Evolutionary conservation across 2,113 vertebrate species (phyloP).

Genomic region (Leptocoma aspasia): DNA sequence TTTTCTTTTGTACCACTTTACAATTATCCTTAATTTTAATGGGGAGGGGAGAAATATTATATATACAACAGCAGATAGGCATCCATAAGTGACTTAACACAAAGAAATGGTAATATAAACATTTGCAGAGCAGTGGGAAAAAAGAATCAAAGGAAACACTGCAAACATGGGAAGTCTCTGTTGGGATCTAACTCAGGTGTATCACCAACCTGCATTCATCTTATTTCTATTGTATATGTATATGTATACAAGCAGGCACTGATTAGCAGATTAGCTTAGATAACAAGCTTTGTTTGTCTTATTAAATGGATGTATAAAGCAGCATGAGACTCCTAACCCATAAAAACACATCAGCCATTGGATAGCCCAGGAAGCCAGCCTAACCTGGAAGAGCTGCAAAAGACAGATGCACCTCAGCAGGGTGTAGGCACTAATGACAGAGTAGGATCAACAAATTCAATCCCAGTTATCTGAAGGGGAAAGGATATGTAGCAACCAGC

Average conservation of each 20-base stretch:
- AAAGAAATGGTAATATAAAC: neutral
- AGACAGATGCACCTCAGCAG: neutral
- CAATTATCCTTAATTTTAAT: neutral
- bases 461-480: neutral
- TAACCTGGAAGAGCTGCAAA: neutral
- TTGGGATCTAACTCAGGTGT: neutral
- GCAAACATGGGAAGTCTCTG: fast-evolving
- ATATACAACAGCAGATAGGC: neutral
- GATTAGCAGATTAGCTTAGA: neutral
- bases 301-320: neutral
- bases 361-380: neutral
- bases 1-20: neutral
- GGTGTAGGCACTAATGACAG: neutral
- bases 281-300: neutral
- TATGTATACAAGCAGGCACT: neutral
- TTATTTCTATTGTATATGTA: neutral
- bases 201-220: neutral
- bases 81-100: neutral
- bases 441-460: neutral
- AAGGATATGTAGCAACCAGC: neutral
- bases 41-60: neutral
- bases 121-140: neutral
- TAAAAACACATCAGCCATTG: neutral
- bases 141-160: neutral
- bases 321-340: neutral